phyloP scores from a whole-genome alignment of 2,797 vertebrate species.

The Lepidocolaptes lacrymiger region DNA sequence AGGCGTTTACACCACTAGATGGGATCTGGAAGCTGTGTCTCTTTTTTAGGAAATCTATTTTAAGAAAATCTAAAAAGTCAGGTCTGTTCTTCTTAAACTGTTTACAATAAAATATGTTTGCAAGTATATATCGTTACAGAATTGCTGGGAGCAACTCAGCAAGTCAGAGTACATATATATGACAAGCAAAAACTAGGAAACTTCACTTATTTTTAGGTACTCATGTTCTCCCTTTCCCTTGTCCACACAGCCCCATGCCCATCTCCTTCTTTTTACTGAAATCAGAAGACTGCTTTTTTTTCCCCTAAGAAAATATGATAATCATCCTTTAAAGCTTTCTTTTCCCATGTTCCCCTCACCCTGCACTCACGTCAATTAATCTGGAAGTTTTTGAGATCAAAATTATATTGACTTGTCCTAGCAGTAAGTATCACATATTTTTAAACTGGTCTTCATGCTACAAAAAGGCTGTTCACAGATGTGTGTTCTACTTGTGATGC shows the following conservation, averaged over 20 bases:
- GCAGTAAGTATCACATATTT: background rate
- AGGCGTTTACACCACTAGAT: constrained; percentile 30
- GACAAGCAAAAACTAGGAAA: background rate
- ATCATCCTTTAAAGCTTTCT: background rate
- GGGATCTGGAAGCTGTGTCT: constrained; percentile 22
- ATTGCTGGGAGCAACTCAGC: background rate
- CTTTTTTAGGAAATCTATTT: background rate
- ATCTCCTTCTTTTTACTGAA: background rate
- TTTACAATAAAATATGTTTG: background rate
- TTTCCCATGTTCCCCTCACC: background rate
- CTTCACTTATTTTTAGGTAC: background rate
- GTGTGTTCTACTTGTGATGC: background rate
- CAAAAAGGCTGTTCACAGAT: background rate
- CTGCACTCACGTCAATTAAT: background rate
- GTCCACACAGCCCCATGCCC: accelerated
- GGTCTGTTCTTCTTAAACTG: background rate
- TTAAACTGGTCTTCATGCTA: background rate
- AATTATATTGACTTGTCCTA: background rate
- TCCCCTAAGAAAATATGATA: background rate
- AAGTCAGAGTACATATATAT: background rate
- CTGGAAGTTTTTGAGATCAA: background rate
- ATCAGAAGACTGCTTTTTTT: background rate
- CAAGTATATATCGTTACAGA: background rate
- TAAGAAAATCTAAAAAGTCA: background rate
- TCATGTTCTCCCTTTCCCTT: background rate